phyloP scores from a whole-genome alignment of 2,888 invertebrate species.

The Pollenia labialis region DNA sequence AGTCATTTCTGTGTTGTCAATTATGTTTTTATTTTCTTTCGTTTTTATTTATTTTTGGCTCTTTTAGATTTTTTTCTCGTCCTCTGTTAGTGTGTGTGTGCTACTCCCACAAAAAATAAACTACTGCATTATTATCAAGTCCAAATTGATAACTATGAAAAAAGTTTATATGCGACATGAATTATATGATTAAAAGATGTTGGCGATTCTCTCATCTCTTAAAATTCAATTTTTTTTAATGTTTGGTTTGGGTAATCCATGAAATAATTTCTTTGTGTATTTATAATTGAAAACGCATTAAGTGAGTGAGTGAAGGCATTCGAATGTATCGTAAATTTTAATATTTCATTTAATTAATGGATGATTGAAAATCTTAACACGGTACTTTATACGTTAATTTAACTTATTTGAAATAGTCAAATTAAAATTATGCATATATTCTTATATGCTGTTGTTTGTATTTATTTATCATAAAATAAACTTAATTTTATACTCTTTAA shows the following conservation, averaged over 20 bases:
- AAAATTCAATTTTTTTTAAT: neutral
- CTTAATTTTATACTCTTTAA: slow-evolving; percentile 44
- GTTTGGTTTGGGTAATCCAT: slow-evolving; percentile 23
- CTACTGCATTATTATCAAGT: slow-evolving; percentile 73
- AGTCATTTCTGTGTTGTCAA: slow-evolving; percentile 70
- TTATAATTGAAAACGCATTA: slow-evolving; percentile 64
- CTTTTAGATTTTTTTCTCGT: neutral
- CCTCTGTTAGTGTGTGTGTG: neutral
- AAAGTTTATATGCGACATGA: slow-evolving; percentile 69
- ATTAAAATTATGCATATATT: slow-evolving; percentile 2
- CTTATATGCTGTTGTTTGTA: neutral
- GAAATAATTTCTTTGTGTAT: slow-evolving; percentile 26
- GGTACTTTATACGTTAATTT: slow-evolving; percentile 35
- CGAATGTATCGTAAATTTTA: slow-evolving; percentile 22
- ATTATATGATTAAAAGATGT: slow-evolving; percentile 70
- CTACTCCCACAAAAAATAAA: slow-evolving; percentile 56
- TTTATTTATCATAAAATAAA: slow-evolving; percentile 50
- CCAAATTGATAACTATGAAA: slow-evolving; percentile 66
- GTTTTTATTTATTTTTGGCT: slow-evolving; percentile 35
- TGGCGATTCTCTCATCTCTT: slow-evolving; percentile 33
- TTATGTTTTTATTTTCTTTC: slow-evolving; percentile 55
- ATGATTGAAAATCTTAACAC: slow-evolving; percentile 47
- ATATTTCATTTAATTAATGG: slow-evolving; percentile 29
- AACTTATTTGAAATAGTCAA: slow-evolving; percentile 37
- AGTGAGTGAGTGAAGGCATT: neutral